Evolutionary conservation across 2,113 vertebrate genomes (phyloP), one percentile per base, ranked within the genome.

Genomic region (Penelope pileata): DNA sequence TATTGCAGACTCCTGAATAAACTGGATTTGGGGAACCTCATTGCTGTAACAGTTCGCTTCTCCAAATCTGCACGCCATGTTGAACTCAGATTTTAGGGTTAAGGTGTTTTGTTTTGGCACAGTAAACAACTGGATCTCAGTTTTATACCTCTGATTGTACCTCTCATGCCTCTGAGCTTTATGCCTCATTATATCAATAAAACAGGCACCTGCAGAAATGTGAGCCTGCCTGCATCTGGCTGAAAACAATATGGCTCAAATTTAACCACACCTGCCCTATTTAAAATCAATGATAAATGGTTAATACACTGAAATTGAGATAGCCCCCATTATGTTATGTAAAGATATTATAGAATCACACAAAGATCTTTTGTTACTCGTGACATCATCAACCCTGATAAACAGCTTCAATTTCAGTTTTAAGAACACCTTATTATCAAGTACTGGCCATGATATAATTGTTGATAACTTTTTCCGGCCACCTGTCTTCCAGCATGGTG

Each of bases 181-280:
- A 4, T 7, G 7, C 26, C 77, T 24, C 42, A 6, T 48, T 45
- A 21, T 66, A 24, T 1, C 2, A 56, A 70, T 67, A 78, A 47
- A 72, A 70, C 3, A 1, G 77, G 50, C 89, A 94, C 86, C 85
- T 93, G 92, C 86, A 90, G 96, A 73, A 86, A 34, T 1, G 0
- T 34, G 82, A 93, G 75, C 70, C 66, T 78, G 83, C 54, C 83
- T 67, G 80, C 68, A 29, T 19, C 59, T 63, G 62, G n/a, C 43
- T 43, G 82, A 56, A 76, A 85, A 51, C 67, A 69, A 21, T 42
- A 27, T 3, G 0, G 83, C 64, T 83, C 86, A 6, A 21, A 34
- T 29, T 6, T 77, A 91, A 51, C 62, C 88, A 62, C 92, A 88
- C 75, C 90, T 95, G 90, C 50, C 47, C 85, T 6, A 14, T 11